These are phyloP conservation scores for Anthoptus insignis DNA, from an alignment of 2,888 invertebrate species.

Conservation along the genomic window DNA sequence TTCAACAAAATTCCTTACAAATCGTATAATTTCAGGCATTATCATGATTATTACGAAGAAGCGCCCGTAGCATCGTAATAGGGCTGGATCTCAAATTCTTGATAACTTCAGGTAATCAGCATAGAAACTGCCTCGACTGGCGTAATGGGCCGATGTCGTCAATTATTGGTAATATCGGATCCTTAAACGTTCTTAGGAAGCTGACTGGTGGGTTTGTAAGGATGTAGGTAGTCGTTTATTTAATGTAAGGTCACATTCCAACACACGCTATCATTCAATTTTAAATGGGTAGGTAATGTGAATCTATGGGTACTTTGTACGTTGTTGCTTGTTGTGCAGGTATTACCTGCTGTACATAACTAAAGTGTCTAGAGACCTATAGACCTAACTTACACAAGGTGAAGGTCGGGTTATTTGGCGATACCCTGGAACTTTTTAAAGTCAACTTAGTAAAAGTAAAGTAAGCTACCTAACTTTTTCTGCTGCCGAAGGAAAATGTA, in stretches of 20 bases:
- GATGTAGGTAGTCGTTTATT: slow-evolving; percentile 58
- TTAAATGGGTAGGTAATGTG: background rate
- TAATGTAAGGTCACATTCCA: slow-evolving; percentile 51
- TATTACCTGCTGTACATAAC: no score
- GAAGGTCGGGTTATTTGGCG: no score
- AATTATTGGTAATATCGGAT: slow-evolving; percentile 85
- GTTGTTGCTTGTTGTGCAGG: no score
- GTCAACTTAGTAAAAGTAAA: no score
- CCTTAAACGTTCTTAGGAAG: slow-evolving; percentile 83
- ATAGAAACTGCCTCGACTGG: slow-evolving; percentile 79
- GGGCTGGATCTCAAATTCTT: slow-evolving; percentile 81
- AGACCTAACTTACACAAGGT: no score
- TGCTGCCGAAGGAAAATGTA: no score
- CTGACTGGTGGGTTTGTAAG: slow-evolving; percentile 68
- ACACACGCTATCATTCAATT: slow-evolving; percentile 13
- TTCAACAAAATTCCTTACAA: slow-evolving; percentile 86
- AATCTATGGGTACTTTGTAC: no score
- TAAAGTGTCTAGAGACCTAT: no score
- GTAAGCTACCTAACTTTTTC: no score
- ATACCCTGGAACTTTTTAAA: no score
- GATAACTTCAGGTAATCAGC: slow-evolving; percentile 85
- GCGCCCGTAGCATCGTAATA: slow-evolving; percentile 80
- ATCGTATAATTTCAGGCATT: slow-evolving; percentile 85
- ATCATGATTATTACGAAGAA: slow-evolving; percentile 86
- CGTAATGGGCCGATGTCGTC: slow-evolving; percentile 78